phyloP scores from a whole-genome alignment of 2,797 vertebrate species.

The Coendou prehensilis region DNA sequence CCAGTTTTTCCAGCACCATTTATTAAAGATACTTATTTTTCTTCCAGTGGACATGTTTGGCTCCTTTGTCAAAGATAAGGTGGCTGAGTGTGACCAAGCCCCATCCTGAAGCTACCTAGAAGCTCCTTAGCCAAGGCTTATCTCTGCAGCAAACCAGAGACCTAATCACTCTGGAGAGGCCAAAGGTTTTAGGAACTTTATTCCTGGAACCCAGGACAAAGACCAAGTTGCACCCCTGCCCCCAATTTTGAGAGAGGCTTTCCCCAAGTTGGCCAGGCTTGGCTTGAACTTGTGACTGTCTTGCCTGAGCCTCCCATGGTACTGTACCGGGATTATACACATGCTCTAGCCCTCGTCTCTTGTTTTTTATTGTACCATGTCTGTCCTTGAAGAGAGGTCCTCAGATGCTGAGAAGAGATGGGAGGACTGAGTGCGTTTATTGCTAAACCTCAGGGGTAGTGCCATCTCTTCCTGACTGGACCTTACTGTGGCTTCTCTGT shows the following conservation, averaged over 20 bases:
- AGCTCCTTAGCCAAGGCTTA: background rate
- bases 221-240: background rate
- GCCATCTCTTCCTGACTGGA: background rate
- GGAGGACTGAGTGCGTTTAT: background rate
- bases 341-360: background rate
- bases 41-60: background rate
- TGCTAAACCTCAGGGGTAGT: background rate
- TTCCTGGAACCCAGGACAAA: background rate
- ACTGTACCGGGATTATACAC: background rate
- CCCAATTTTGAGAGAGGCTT: background rate
- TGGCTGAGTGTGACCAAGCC: background rate
- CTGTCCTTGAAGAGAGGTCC: background rate
- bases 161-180: background rate
- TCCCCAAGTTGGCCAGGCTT: background rate
- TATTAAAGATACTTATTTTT: background rate
- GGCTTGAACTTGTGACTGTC: background rate
- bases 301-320: background rate
- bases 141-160: background rate
- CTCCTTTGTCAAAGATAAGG: background rate
- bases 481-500: background rate
- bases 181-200: background rate
- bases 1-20: background rate
- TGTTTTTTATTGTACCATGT: background rate
- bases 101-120: background rate
- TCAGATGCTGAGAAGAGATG: background rate